A percentile compares a stretch with the other conserved stretches of the same genome.
phyloP scores from a whole-genome alignment of 2,113 vertebrate genomes.

The Etheostoma cragini region DNA sequence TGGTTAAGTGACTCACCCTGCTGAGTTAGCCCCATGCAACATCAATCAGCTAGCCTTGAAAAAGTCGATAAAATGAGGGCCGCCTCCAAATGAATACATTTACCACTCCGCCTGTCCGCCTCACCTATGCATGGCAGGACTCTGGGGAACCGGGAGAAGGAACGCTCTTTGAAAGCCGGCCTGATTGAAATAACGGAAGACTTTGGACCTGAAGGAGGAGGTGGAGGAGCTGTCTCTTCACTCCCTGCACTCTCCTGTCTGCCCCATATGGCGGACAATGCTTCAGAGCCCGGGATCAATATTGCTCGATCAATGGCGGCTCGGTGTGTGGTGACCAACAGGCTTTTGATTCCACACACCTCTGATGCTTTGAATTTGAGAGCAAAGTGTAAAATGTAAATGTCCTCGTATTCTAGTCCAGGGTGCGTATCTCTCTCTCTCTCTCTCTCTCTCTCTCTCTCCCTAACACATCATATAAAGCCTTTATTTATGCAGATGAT shows the following conservation, averaged over 20 bases:
- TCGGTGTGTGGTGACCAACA: conserved; percentile 32
- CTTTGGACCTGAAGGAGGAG: conserved; percentile 33
- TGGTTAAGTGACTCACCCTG: conserved; percentile 65
- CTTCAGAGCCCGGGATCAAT: conserved; percentile 58
- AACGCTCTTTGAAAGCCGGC: conserved; percentile 34
- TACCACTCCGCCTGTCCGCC: conserved; percentile 48
- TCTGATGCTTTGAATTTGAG: conserved; percentile 38
- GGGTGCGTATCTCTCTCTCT: not conserved
- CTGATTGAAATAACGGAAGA: conserved; percentile 58
- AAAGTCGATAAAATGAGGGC: conserved; percentile 67
- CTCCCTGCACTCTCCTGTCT: conserved; percentile 36
- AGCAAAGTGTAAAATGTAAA: conserved; percentile 21
- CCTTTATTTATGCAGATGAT: not conserved
- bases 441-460: not conserved
- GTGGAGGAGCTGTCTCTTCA: conserved; percentile 26
- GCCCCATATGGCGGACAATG: conserved; percentile 39
- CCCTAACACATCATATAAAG: not conserved
- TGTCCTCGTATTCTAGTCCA: conserved; percentile 16
- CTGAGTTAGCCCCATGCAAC: conserved; percentile 28
- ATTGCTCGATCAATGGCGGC: not conserved
- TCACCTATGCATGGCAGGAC: conserved; percentile 45
- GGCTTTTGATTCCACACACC: conserved; percentile 22
- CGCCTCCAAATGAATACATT: conserved; percentile 71
- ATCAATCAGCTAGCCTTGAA: conserved; percentile 54
- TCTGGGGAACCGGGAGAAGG: conserved; percentile 15